Percentiles rank a stretch among this genome's conserved stretches.
Conservation (phyloP, 2,797 vertebrate species). For the Microctenopoma stevenorrisi region DNA sequence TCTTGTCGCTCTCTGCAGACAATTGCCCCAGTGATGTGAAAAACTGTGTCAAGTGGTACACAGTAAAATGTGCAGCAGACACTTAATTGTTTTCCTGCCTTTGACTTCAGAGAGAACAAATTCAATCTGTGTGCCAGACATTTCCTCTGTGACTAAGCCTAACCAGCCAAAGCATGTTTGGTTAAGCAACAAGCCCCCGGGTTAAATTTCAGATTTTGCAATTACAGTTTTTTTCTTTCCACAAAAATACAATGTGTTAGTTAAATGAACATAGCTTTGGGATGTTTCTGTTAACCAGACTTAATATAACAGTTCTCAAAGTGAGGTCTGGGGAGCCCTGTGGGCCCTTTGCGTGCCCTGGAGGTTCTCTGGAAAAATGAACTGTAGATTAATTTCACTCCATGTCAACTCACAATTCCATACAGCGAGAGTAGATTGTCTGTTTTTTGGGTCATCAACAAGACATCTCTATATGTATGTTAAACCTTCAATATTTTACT, state of each 20-base stretch:
- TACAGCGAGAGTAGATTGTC: conserved; percentile 38
- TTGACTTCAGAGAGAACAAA: conserved; percentile 85
- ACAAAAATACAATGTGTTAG: conserved; percentile 85
- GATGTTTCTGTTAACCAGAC: conserved; percentile 80
- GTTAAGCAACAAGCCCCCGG: conserved; percentile 86
- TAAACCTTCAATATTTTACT: conserved; percentile 3
- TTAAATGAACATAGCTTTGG: conserved; percentile 88
- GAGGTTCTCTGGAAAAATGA: conserved; percentile 63
- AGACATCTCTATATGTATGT: conserved; percentile 58
- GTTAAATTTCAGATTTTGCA: conserved; percentile 86
- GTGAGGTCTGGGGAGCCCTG: conserved; percentile 58
- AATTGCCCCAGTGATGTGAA: conserved; percentile 85
- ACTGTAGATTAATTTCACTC: conserved; percentile 69
- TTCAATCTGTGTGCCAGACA: conserved; percentile 86
- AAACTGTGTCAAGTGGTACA: conserved; percentile 86
- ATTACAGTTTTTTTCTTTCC: conserved; percentile 80
- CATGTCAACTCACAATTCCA: conserved; percentile 57
- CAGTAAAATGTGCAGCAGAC: conserved; percentile 82
- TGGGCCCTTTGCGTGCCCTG: conserved; percentile 42
- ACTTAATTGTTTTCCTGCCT: conserved; percentile 88
- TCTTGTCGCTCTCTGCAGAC: conserved; percentile 83
- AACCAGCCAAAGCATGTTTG: conserved; percentile 87
- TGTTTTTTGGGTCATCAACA: conserved; percentile 66
- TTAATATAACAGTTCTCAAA: conserved; percentile 66
- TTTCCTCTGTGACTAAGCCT: conserved; percentile 84